Conservation (phyloP, 2,888 invertebrate genomes). For the Tyria jacobaeae region DNA sequence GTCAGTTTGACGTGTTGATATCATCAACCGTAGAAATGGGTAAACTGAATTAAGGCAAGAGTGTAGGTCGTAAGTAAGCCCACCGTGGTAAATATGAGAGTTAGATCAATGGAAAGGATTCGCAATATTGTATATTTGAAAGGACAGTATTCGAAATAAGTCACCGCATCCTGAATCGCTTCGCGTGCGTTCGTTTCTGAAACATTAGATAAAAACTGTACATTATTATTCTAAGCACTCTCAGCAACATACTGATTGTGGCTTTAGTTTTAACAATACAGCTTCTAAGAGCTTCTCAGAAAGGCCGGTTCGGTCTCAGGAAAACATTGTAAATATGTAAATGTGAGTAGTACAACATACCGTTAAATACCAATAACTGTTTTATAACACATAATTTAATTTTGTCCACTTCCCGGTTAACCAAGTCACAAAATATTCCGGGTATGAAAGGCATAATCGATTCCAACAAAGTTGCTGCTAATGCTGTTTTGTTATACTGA, state of each 20-base stretch:
- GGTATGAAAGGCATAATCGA: slow-evolving; percentile 14
- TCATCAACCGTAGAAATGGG: neutral
- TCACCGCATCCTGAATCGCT: neutral
- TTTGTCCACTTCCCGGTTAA: slow-evolving; percentile 12
- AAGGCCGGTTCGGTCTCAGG: too few species aligned
- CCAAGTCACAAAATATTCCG: slow-evolving; percentile 11
- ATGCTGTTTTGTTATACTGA: neutral
- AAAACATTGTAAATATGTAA: too few species aligned
- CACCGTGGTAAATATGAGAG: neutral
- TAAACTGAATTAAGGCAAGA: slow-evolving; percentile 1
- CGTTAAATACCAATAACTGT: slow-evolving; percentile 17
- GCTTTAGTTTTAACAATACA: too few species aligned
- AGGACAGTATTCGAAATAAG: neutral
- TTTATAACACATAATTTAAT: slow-evolving; percentile 13
- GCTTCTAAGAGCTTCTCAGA: too few species aligned
- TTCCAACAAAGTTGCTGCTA: neutral
- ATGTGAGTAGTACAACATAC: too few species aligned
- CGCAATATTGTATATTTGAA: neutral
- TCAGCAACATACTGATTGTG: too few species aligned
- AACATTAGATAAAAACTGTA: neutral
- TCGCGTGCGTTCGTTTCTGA: neutral
- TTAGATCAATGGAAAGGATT: neutral
- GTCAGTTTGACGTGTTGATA: neutral
- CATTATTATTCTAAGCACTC: too few species aligned
- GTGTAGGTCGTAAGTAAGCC: neutral